Evolutionary conservation across 2,113 vertebrate species (phyloP).

Genomic region (Struthio camelus): DNA sequence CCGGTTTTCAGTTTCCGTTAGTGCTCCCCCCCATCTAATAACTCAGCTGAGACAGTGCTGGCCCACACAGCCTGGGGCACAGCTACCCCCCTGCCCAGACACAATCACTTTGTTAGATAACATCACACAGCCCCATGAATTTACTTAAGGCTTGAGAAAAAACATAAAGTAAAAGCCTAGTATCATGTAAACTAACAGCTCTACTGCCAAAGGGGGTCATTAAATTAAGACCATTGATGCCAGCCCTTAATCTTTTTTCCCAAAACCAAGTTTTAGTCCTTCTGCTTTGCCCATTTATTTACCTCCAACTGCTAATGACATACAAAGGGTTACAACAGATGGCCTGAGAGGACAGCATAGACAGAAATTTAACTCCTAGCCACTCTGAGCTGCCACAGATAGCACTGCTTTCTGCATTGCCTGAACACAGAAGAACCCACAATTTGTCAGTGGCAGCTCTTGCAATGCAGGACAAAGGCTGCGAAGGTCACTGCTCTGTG

Average conservation of each 20-base stretch:
- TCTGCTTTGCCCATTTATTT: background rate
- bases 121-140: background rate
- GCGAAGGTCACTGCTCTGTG: background rate
- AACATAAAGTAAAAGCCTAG: background rate
- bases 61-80: background rate
- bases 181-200: background rate
- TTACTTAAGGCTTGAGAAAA: background rate
- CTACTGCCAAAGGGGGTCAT: background rate
- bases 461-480: background rate
- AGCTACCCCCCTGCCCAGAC: background rate
- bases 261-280: background rate
- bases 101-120: background rate
- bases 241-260: background rate
- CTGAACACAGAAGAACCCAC: background rate
- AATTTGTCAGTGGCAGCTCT: fast-evolving
- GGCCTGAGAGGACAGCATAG: background rate
- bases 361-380: background rate
- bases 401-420: background rate
- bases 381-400: background rate
- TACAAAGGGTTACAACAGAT: background rate
- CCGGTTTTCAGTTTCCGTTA: background rate
- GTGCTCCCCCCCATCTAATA: background rate
- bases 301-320: background rate
- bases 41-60: background rate
- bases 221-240: background rate